A percentile compares a stretch with the other conserved stretches of the same genome.
phyloP scores from a whole-genome alignment of 2,888 invertebrate species.

The Leptinotarsa juncta region DNA sequence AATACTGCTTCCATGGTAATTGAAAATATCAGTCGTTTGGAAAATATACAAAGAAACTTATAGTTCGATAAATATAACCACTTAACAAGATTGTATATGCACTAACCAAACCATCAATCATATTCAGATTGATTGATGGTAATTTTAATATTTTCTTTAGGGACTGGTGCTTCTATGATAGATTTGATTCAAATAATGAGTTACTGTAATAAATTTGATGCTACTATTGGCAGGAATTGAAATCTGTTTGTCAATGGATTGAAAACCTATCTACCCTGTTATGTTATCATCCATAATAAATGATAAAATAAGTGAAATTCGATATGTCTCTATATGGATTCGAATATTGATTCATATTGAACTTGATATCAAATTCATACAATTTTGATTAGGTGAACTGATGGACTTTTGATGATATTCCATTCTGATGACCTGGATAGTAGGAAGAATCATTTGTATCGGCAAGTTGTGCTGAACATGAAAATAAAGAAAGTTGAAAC shows the following conservation, averaged over 20 bases:
- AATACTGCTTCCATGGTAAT: not conserved
- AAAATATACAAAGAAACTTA: not conserved
- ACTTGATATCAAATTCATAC: too few relatives aligned
- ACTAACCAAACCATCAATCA: constrained; percentile 2
- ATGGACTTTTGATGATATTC: too few relatives aligned
- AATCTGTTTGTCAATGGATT: not conserved
- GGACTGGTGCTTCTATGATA: not conserved
- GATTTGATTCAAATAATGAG: not conserved
- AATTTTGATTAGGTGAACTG: too few relatives aligned
- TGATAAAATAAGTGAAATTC: too few relatives aligned
- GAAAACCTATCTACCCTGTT: not conserved
- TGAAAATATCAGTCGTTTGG: not conserved
- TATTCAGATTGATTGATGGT: constrained; percentile 1
- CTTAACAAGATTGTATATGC: not conserved
- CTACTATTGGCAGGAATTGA: not conserved
- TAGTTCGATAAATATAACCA: constrained; percentile 1
- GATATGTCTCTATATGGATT: too few relatives aligned
- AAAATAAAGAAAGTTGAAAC: too few relatives aligned
- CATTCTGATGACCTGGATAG: too few relatives aligned
- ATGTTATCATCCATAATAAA: too few relatives aligned
- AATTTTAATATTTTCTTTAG: not conserved
- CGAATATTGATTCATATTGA: too few relatives aligned
- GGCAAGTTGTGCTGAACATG: too few relatives aligned
- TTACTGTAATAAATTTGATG: not conserved
- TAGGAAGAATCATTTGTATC: too few relatives aligned